Evolutionary conservation across 2,113 vertebrate species (phyloP), one percentile per base, ranked within the genome.

Genomic region (Prolemur simus): DNA sequence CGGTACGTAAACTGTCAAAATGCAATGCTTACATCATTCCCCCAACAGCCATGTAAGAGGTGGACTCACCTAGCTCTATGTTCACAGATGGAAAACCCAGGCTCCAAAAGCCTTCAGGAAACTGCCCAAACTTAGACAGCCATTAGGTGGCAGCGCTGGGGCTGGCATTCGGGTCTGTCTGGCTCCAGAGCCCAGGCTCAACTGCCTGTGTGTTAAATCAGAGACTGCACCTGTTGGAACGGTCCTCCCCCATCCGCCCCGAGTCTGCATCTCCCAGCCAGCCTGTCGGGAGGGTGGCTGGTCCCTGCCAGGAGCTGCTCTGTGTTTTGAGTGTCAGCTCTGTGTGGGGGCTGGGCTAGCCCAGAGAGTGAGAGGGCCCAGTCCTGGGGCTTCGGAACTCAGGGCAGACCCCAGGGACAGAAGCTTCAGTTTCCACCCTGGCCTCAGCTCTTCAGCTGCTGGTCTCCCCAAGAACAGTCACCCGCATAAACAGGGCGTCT

Each of bases 41-140:
- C 63, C 60, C 29, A 39, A 71, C 4, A 32, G 8, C 60, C 7
- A 3, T 8, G 14, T 14, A 45, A 91, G 66, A 21, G 39, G 54
- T 20, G 37, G 54, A n/a, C 60, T 87, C 68, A 91, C 56, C 25
- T 83, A 23, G 4, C 20, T n/a, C 29, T 73, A 1, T 68, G 77
- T 87, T 80, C 17, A 42, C 29, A 39, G 54, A 80, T 76, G 63
- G 85, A 47, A 90, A 74, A 87, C 23, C 13, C 34, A 96, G 74
- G 68, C 52, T n/a, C 60, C 23, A 8, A 52, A 60, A 80, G 21
- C 20, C 66, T 88, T 52, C 11, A 5, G 71, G 89, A 84, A 90
- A 6, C 56, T 66, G 32, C 39, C 14, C 18, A 37, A 87, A 86
- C 77, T 60, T 64, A 29, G 13, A 37, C 29, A 90, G 90, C 29